phyloP scores from a whole-genome alignment of 2,888 invertebrate species.

The Drosophila rubida region DNA sequence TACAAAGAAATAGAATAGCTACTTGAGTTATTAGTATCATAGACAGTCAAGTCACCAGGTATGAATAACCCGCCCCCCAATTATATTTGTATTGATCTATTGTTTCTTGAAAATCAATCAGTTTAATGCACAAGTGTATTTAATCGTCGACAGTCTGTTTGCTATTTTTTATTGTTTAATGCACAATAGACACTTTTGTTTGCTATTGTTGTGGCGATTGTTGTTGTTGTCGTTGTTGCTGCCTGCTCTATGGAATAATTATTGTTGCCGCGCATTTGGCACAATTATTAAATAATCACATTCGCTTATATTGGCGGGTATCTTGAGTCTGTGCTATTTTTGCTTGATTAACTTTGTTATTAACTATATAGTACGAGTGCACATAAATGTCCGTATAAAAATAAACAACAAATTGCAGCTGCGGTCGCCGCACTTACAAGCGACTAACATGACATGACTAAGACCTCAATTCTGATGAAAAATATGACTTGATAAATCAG shows the following conservation, averaged over 20 bases:
- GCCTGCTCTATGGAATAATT: constrained; percentile 52
- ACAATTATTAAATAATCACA: constrained; percentile 78
- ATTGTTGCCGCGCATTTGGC: constrained; percentile 74
- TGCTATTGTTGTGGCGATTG: constrained; percentile 27
- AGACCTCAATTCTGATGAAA: constrained; percentile 39
- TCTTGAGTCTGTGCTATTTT: constrained; percentile 69
- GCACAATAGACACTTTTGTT: constrained; percentile 45
- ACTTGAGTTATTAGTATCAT: neutral
- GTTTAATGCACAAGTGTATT: constrained; percentile 30
- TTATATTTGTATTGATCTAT: neutral
- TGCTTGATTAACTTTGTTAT: constrained; percentile 72
- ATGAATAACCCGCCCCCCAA: neutral
- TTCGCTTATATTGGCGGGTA: constrained; percentile 49
- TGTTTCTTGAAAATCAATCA: neutral
- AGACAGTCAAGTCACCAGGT: neutral
- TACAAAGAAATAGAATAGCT: neutral
- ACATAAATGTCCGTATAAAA: constrained; percentile 27
- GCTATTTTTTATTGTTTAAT: constrained; percentile 54
- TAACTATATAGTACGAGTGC: constrained; percentile 41
- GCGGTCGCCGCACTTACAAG: constrained; percentile 17
- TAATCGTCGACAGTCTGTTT: constrained; percentile 8
- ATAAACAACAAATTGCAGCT: constrained; percentile 46
- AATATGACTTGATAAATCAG: constrained; percentile 49
- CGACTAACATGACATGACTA: constrained; percentile 42
- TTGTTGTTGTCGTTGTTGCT: constrained; percentile 25